Evolutionary conservation across 2,113 vertebrate species (phyloP), one percentile per base, ranked within the genome.

Genomic region (Tragulus kanchil): DNA sequence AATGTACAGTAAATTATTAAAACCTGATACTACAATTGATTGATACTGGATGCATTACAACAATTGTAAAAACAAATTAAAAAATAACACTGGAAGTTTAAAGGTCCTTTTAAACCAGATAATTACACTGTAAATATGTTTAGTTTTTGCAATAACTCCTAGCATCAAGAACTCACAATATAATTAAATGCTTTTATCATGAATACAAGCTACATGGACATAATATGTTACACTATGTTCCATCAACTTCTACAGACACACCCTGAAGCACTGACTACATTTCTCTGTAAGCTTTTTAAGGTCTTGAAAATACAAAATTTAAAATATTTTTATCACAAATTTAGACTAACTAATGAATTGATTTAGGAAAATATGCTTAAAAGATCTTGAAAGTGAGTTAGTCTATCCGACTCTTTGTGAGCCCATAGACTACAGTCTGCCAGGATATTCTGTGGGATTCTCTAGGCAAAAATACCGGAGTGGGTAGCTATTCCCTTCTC

Each of bases 61-160:
- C 1, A 83, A 73, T 52, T 82, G 1, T n/a, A 45, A 90, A 91
- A 81, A 93, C 0, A 75, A 77, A 59, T 28, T 58, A 1, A 81
- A 69, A 92, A 61, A 21, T 42, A 36, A 52, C 65, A 75, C 7
- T 91, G 61, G 52, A 91, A 83, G 75, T 85, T n/a, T 83, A 67
- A 95, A 73, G 62, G 12, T 7, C 58, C 81, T 83, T 92, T 85
- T 93, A 75, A 93, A 59, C 5, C 23, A 77, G 42, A 85, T 84
- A 59, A 65, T 78, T 67, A 75, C 7, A 75, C 3, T 64, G 26
- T 26, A 92, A 36, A 90, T 95, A 92, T 65, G 67, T 90, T 92
- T 54, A 28, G 54, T 50, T 14, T 87, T 83, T 42, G 59, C 17
- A 95, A 59, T 84, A n/a, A 79, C 96, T 61, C 5, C 54, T 31